Percentiles rank a stretch among this genome's conserved stretches.
Evolutionary conservation across 2,113 vertebrate species (phyloP).

Genomic region (Amblyornis subalaris): DNA sequence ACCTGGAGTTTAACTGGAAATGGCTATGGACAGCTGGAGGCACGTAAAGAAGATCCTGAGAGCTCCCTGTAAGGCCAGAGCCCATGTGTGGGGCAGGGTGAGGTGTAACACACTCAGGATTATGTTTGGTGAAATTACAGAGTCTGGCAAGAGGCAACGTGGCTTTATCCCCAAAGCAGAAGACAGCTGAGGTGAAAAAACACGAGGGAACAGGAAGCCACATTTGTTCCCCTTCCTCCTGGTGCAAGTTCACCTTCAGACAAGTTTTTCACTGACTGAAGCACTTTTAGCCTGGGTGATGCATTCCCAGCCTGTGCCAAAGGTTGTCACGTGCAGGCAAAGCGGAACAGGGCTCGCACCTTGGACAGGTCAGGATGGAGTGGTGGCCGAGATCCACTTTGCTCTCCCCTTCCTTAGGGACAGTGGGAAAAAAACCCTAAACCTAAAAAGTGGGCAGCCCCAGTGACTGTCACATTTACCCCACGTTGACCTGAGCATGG

Average conservation of each 20-base stretch:
- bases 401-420: rapidly evolving
- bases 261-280: background rate
- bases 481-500: background rate
- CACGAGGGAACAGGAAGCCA: rapidly evolving
- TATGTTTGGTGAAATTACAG: background rate
- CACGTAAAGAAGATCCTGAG: background rate
- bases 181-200: background rate
- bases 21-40: background rate
- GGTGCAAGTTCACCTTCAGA: background rate
- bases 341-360: background rate
- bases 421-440: background rate
- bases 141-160: background rate
- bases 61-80: background rate
- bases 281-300: rapidly evolving
- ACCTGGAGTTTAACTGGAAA: background rate
- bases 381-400: rapidly evolving
- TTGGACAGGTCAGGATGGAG: background rate
- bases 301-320: background rate
- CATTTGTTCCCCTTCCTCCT: background rate
- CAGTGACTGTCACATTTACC: background rate
- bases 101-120: background rate
- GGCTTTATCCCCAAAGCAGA: background rate
- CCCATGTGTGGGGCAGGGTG: background rate
- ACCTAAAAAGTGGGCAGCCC: too few species aligned
- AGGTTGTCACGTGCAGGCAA: rapidly evolving